A percentile compares a stretch with the other conserved stretches of the same genome.
phyloP scores from a whole-genome alignment of 2,888 invertebrate species.

The Amphipoea lucens region DNA sequence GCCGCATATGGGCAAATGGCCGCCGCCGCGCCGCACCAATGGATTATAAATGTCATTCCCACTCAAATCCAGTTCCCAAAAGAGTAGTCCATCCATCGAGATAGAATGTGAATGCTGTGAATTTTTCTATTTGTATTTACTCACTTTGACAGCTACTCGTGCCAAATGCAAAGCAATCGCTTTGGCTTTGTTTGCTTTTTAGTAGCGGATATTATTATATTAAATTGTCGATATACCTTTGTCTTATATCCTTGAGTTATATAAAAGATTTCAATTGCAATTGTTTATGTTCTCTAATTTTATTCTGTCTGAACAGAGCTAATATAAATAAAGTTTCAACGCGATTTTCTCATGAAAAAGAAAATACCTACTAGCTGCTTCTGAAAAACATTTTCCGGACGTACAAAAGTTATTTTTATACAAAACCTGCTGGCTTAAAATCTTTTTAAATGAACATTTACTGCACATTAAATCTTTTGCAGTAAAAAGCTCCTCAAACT shows the following conservation, averaged over 20 bases:
- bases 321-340: background rate
- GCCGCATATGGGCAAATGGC: constrained; percentile 7
- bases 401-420: constrained; percentile 11
- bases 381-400: constrained; percentile 7
- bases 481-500: constrained; percentile 24
- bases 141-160: background rate
- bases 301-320: background rate
- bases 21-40: background rate
- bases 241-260: background rate
- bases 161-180: background rate
- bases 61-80: constrained; percentile 15
- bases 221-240: constrained; percentile 4
- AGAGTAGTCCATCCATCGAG: background rate
- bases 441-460: constrained; percentile 36
- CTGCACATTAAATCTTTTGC: constrained; percentile 41
- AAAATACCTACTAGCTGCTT: background rate
- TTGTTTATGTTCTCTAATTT: background rate
- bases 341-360: background rate
- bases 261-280: background rate
- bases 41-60: constrained; percentile 39
- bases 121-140: background rate
- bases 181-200: constrained; percentile 17
- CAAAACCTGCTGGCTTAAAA: constrained; percentile 23
- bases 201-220: background rate
- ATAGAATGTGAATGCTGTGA: background rate